Evolutionary conservation across 2,888 invertebrate species (phyloP), one percentile per base, ranked within the genome.

Genomic region (Megalurothrips usitatus): DNA sequence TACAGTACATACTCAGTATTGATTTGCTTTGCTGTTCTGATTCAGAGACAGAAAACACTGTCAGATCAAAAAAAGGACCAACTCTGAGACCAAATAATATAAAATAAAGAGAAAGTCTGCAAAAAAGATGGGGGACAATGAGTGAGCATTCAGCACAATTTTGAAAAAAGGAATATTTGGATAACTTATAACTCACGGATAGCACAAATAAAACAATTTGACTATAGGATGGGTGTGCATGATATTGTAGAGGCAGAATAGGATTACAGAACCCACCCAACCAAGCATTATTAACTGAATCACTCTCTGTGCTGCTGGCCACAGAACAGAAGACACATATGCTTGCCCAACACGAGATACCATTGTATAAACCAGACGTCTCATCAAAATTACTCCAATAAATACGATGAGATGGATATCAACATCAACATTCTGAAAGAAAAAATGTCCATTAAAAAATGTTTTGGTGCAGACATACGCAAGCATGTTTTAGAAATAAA

Each of bases 391-490:
- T 12, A 95, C 91, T 81, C 93, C 89, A 84, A 98, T 94, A 86
- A 98, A 95, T 81, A 92, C 90, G 78, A 97, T 92, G 82, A 99
- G 88, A 87, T 97, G 93, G 0, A 92, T 91, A 87, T 99, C 98
- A 85, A 99, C 34, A 43, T 75, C 9, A 78, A 58, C 34, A 78
- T 34, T 81, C 83, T 82, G 79, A 49, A 79, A 75, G 82, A 79
- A 12, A 81, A 80, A 78, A 78, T 34, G 81, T 23, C 34, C 23
- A 17, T 79, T 19, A 79, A 82, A 80, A 68, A 58, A 80, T 23
- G 26, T 78, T 79, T 48, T 80, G 81, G 82, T 83, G 83, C 82
- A 81, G 78, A 81, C 81, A 81, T 49, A 81, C 26, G 19, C 68
- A 28, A 81, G 34, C 12, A 79, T 12, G 3, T 11, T 8, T 1